Conservation (phyloP, 2,888 invertebrate genomes). For the Rhagonycha lutea region DNA sequence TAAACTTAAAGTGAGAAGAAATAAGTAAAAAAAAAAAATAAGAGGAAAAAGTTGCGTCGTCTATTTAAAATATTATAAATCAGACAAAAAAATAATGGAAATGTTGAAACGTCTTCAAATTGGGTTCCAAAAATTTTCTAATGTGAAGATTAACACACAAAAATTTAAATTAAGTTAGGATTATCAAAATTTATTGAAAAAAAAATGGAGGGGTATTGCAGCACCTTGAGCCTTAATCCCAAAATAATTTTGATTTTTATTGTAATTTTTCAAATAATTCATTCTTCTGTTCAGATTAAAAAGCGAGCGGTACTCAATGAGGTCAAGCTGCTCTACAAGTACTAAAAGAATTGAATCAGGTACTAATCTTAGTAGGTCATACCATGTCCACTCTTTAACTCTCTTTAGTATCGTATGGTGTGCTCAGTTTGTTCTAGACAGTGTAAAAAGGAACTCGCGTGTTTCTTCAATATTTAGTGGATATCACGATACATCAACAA, state of each 20-base stretch:
- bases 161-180: neutral
- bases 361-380: constrained; percentile 35
- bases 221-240: neutral
- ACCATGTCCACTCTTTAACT: constrained; percentile 30
- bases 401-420: constrained; percentile 22
- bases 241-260: neutral
- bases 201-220: neutral
- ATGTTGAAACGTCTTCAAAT: neutral
- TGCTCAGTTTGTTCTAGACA: constrained; percentile 12
- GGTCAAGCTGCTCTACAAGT: constrained; percentile 2
- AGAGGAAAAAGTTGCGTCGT: neutral
- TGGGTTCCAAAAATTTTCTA: neutral
- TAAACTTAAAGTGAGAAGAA: neutral
- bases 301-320: constrained; percentile 1
- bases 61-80: neutral
- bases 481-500: neutral
- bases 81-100: neutral
- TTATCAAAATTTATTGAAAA: neutral
- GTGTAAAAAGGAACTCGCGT: constrained; percentile 12
- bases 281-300: neutral
- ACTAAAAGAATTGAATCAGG: constrained; percentile 16
- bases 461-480: neutral
- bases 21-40: neutral
- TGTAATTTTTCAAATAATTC: neutral
- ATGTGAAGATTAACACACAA: neutral